Base-by-base conservation (phyloP, 2,888 invertebrate species). In the Gastracanthus pulcherrimus region DNA sequence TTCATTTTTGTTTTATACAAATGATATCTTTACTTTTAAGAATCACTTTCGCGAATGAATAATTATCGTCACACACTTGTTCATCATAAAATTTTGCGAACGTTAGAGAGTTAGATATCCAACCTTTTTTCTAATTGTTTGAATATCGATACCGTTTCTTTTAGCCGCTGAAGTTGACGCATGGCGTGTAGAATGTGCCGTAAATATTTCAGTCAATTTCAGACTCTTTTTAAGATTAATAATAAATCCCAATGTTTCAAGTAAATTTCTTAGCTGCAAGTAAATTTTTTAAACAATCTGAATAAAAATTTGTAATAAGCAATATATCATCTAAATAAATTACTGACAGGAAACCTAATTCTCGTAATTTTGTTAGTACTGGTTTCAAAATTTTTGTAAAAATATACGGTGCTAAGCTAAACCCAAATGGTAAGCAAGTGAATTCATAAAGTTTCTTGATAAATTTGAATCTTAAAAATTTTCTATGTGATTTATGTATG, bases 361-460 rank as follows among this genome's bases (percentile, higher is more conserved):
- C 70, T 45, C 84, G 9, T 31, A 85, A 78, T 19, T 29, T 29
- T 0, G 64, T 34, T 16, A 82, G 38, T 11, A 82, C 81, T 13
- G 83, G 83, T 66, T 84, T 84, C 19, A 84, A 36, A 3, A 83
- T n/a, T 58, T 83, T 84, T n/a, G 84, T 85, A 58, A 85, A 84
- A 5, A 82, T 23, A 34, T 29, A 80, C 4, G 83, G 81, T 0
- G 83, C 83, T 31, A 76, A 62, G 48, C 48, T 78, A 2, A 85
- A 58, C 2, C 84, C 83, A 36, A 85, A 84, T 9, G 85, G 83
- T 2, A 85, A 29, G 29, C 72, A 76, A 16, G 71, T 80, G 62
- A 84, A 85, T 70, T 84, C 83, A 38, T 82, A 84, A 13, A 34
- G 3, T 62, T 36, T 29, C 2, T n/a, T n/a, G 2, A 76, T 7